Percentiles rank a stretch among this genome's conserved stretches.
Evolutionary conservation across 2,113 vertebrate species (phyloP).

Genomic region (Argyrosomus japonicus): DNA sequence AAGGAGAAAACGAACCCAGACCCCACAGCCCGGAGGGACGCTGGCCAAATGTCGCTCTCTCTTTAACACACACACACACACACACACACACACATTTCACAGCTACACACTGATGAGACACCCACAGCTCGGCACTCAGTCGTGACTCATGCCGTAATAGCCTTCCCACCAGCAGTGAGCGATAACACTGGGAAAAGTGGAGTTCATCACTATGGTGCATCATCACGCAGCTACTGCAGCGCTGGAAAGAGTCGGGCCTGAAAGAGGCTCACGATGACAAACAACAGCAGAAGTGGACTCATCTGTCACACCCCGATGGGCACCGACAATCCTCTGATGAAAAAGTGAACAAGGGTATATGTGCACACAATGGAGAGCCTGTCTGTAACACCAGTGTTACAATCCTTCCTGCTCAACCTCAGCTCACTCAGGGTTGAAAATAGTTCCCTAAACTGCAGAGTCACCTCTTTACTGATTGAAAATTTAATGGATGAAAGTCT

Average conservation of each 20-base stretch:
- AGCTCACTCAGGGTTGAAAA: not conserved
- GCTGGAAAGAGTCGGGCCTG: not conserved
- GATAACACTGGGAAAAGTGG: conserved; percentile 8
- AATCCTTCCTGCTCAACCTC: not conserved
- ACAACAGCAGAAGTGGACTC: conserved; percentile 11
- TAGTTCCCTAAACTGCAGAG: not conserved
- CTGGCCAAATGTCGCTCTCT: conserved; percentile 30
- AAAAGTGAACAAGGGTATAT: not conserved
- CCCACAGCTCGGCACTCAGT: conserved; percentile 52
- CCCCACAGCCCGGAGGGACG: conserved; percentile 30
- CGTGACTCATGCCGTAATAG: conserved; percentile 69
- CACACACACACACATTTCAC: conserved; percentile 32
- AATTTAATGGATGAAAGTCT: not conserved
- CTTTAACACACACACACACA: conserved; percentile 20
- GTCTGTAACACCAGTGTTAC: not conserved
- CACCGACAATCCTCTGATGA: not conserved
- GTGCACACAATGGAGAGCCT: not conserved
- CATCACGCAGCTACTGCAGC: conserved; percentile 19
- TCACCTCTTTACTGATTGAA: not conserved
- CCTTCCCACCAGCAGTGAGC: conserved; percentile 53
- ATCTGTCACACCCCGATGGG: not conserved
- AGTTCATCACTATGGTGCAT: conserved; percentile 41
- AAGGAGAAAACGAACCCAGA: conserved; percentile 41
- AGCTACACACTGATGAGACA: conserved; percentile 44
- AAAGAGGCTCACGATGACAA: conserved; percentile 11